Conservation (phyloP, 2,113 vertebrate genomes). For the Pseudorectes ferrugineus region DNA sequence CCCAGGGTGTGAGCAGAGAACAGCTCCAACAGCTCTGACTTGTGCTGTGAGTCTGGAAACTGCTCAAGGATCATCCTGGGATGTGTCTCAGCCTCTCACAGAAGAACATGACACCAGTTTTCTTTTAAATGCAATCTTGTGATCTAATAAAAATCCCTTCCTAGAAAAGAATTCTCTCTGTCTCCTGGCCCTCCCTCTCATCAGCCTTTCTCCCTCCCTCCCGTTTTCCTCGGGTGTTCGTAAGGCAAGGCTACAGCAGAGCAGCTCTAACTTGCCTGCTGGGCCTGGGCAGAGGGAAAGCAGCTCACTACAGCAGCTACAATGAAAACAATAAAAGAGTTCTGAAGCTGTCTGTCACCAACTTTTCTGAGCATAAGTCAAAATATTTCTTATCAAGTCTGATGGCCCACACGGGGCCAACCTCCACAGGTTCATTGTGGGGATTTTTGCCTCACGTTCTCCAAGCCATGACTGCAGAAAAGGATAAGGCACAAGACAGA, state of each 20-base stretch:
- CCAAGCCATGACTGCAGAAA: not conserved
- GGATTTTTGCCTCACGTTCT: not conserved
- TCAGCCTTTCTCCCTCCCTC: not conserved
- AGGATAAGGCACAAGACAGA: not conserved
- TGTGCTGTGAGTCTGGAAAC: not conserved
- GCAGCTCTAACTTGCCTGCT: not conserved
- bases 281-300: not conserved
- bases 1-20: not conserved
- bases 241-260: not conserved
- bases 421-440: not conserved
- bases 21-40: not conserved
- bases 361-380: not conserved
- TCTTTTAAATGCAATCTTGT: not conserved
- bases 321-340: not conserved
- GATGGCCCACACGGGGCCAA: not conserved
- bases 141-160: not conserved
- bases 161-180: not conserved
- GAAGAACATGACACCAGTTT: not conserved
- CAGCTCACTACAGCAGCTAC: not conserved
- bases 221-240: fast-evolving
- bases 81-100: not conserved
- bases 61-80: not conserved
- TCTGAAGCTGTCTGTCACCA: not conserved
- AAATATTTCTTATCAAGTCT: not conserved
- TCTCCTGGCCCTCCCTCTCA: no score